These are phyloP conservation scores for Spea multiplicata DNA, from an alignment of 2,113 vertebrate species.

Conservation along the genomic window DNA sequence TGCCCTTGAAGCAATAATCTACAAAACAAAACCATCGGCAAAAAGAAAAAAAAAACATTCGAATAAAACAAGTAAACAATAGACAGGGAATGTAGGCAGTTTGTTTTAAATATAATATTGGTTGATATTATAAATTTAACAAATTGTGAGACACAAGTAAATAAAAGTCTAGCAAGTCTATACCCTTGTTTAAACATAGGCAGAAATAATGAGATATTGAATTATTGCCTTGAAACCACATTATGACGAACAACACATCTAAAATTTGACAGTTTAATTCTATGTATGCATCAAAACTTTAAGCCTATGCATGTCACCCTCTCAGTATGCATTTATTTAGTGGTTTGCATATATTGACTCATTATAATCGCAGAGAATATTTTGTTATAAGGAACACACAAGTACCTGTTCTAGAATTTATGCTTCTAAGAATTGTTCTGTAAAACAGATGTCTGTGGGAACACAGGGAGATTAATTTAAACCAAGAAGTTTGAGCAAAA, in stretches of 20 bases:
- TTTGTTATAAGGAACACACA: slow-evolving; percentile 4
- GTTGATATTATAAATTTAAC: slow-evolving; percentile 36
- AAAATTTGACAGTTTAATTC: slow-evolving; percentile 7
- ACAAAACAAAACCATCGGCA: slow-evolving; percentile 34
- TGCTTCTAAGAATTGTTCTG: neutral
- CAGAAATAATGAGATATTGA: slow-evolving; percentile 25
- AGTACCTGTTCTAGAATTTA: neutral
- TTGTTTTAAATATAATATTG: slow-evolving; percentile 37
- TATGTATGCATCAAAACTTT: neutral
- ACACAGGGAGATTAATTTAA: too few species aligned
- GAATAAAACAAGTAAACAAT: slow-evolving; percentile 39
- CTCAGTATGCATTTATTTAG: slow-evolving; percentile 5
- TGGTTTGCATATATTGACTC: neutral
- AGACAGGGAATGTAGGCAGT: slow-evolving; percentile 21
- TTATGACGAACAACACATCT: slow-evolving; percentile 15
- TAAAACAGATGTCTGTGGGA: neutral
- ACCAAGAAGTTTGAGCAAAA: too few species aligned
- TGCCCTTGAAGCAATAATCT: slow-evolving; percentile 41
- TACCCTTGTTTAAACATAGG: neutral
- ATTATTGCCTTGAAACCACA: slow-evolving; percentile 27
- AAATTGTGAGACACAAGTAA: slow-evolving; percentile 27
- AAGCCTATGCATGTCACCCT: neutral
- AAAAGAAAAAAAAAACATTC: slow-evolving; percentile 19
- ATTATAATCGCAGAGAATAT: slow-evolving; percentile 9
- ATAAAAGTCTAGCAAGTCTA: slow-evolving; percentile 31